Conservation (phyloP, 2,888 invertebrate genomes). For the Polietes domitor region DNA sequence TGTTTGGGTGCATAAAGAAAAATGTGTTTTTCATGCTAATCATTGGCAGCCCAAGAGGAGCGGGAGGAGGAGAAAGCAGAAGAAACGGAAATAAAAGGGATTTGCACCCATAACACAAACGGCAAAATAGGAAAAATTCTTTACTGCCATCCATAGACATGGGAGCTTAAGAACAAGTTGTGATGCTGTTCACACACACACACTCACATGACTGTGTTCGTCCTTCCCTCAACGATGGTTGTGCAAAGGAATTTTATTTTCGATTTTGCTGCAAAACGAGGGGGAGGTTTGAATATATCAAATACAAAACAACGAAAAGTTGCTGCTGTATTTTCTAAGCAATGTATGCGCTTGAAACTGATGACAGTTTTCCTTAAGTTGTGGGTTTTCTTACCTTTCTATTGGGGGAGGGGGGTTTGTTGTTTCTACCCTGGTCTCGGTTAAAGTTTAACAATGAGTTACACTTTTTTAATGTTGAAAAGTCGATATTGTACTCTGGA, state of each 20-base stretch:
- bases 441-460: constrained; percentile 36
- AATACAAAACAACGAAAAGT: neutral
- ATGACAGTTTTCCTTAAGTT: constrained; percentile 41
- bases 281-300: constrained; percentile 2
- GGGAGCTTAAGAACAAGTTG: constrained; percentile 26
- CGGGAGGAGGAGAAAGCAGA: neutral
- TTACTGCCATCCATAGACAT: constrained; percentile 38
- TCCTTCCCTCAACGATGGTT: neutral
- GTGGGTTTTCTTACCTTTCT: constrained; percentile 36
- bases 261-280: neutral
- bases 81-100: constrained; percentile 43
- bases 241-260: constrained; percentile 35
- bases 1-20: constrained; percentile 65
- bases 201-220: neutral
- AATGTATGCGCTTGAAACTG: constrained; percentile 34
- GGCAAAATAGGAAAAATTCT: constrained; percentile 15
- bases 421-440: neutral
- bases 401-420: neutral
- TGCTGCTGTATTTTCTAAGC: constrained; percentile 13
- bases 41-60: constrained; percentile 20
- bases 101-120: constrained; percentile 38
- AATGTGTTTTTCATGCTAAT: constrained; percentile 71
- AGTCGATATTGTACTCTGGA: constrained; percentile 53
- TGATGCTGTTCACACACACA: constrained; percentile 13
- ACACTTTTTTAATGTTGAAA: constrained; percentile 29